phyloP scores from a whole-genome alignment of 2,888 invertebrate genomes.

The Apomyelois bistriatella region DNA sequence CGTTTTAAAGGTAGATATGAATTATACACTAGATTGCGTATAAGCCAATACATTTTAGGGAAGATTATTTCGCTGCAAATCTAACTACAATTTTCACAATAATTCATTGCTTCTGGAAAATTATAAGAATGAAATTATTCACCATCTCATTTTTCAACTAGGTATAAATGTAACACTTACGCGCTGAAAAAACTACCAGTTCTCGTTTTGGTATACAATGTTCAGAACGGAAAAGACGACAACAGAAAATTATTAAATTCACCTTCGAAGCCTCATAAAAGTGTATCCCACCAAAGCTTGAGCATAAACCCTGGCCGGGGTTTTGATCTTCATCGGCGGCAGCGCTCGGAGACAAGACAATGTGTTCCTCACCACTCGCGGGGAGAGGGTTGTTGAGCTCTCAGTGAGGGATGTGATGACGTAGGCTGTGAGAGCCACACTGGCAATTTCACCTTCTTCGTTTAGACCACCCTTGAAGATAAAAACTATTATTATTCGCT shows the following conservation, averaged over 20 bases:
- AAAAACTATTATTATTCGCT: not conserved
- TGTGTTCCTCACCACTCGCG: slow-evolving; percentile 74
- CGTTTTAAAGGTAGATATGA: too few species aligned
- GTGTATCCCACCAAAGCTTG: slow-evolving; percentile 55
- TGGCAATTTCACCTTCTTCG: slow-evolving; percentile 72
- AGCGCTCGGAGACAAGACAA: slow-evolving; percentile 80
- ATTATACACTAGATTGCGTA: too few species aligned
- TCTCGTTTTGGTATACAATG: too few species aligned
- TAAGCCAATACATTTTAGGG: too few species aligned
- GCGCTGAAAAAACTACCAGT: too few species aligned
- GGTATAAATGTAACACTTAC: too few species aligned
- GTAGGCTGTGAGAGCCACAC: slow-evolving; percentile 84
- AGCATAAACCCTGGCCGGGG: slow-evolving; percentile 49
- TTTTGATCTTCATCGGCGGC: slow-evolving; percentile 43
- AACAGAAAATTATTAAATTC: not conserved
- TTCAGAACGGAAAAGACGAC: not conserved
- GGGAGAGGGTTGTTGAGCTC: slow-evolving; percentile 69
- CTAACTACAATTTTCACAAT: too few species aligned
- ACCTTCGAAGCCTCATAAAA: slow-evolving; percentile 43
- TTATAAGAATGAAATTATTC: too few species aligned
- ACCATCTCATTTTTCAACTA: too few species aligned
- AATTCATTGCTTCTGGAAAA: too few species aligned
- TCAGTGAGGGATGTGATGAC: slow-evolving; percentile 83
- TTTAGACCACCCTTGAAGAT: slow-evolving; percentile 72
- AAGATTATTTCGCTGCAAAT: too few species aligned